phyloP scores from a whole-genome alignment of 2,888 invertebrate species.

The Machimus atricapillus region DNA sequence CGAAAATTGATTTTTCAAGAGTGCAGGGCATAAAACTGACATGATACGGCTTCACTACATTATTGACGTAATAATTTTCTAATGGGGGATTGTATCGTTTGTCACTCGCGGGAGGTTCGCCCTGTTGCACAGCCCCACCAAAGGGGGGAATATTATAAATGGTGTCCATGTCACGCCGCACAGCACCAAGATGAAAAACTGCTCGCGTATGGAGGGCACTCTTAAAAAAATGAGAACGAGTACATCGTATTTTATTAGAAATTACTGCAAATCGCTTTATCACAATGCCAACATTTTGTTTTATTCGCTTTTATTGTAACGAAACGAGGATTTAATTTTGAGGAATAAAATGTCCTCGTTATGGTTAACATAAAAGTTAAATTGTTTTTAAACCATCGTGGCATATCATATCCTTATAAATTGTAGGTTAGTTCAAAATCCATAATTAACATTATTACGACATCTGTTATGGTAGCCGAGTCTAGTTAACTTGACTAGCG shows the following conservation, averaged over 20 bases:
- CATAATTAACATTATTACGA: too few relatives aligned
- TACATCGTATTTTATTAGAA: not conserved
- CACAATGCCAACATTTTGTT: not conserved
- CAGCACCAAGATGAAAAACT: not conserved
- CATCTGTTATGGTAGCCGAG: too few relatives aligned
- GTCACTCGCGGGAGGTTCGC: slow-evolving; percentile 30
- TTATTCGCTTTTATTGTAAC: too few relatives aligned
- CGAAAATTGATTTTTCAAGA: slow-evolving; percentile 44
- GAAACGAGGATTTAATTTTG: not conserved
- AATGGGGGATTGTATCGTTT: slow-evolving; percentile 45
- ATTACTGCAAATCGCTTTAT: not conserved
- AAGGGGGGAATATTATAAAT: slow-evolving; percentile 21
- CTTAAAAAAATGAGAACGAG: not conserved
- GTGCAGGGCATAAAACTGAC: slow-evolving; percentile 35
- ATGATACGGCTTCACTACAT: slow-evolving; percentile 46
- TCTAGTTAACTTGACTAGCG: too few relatives aligned
- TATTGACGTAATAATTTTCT: slow-evolving; percentile 47
- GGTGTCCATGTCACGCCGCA: slow-evolving; percentile 19
- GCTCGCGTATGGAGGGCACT: not conserved
- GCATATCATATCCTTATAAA: too few relatives aligned
- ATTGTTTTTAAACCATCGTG: too few relatives aligned
- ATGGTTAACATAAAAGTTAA: too few relatives aligned
- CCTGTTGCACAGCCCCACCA: slow-evolving; percentile 24
- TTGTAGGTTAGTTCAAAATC: too few relatives aligned
- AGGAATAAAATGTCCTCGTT: too few relatives aligned